Percentiles rank a stretch among this genome's conserved stretches.
Conservation (phyloP, 2,888 invertebrate genomes). For the Drosophila prostipennis region DNA sequence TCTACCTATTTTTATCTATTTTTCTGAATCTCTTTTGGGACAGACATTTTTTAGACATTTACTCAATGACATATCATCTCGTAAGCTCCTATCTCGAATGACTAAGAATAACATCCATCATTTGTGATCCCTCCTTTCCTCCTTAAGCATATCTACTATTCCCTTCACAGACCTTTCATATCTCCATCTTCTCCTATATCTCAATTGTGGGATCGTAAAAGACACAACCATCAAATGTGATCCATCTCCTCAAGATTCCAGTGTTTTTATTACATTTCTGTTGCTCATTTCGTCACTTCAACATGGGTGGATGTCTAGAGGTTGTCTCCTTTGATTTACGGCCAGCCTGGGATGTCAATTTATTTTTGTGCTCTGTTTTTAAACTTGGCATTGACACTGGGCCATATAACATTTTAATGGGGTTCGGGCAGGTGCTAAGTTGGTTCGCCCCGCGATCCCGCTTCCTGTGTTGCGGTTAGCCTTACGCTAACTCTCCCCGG, state of each 20-base stretch:
- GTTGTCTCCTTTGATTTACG: conserved; percentile 50
- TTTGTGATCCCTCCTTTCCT: conserved; percentile 8
- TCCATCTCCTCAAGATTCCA: conserved; percentile 11
- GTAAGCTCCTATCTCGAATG: neutral
- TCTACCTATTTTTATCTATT: no score
- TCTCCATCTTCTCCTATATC: conserved; percentile 7
- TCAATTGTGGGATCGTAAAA: conserved; percentile 38
- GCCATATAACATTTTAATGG: conserved; percentile 43
- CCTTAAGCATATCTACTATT: conserved; percentile 3
- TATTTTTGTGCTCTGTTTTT: conserved; percentile 27
- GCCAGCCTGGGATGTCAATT: conserved; percentile 24
- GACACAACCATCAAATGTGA: conserved; percentile 37
- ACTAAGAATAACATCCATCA: conserved; percentile 4
- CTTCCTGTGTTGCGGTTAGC: conserved; percentile 48
- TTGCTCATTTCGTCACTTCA: conserved; percentile 38
- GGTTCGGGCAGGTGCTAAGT: conserved; percentile 42
- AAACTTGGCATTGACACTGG: conserved; percentile 43
- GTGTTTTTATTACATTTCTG: conserved; percentile 45
- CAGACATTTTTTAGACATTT: no score
- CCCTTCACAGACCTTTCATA: neutral
- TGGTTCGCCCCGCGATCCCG: conserved; percentile 26
- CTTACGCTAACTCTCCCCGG: conserved; percentile 29
- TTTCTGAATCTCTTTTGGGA: no score
- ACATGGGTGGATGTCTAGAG: conserved; percentile 41
- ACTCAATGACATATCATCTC: neutral